Conservation (phyloP, 2,888 invertebrate genomes). For the Chironomus tentans region DNA sequence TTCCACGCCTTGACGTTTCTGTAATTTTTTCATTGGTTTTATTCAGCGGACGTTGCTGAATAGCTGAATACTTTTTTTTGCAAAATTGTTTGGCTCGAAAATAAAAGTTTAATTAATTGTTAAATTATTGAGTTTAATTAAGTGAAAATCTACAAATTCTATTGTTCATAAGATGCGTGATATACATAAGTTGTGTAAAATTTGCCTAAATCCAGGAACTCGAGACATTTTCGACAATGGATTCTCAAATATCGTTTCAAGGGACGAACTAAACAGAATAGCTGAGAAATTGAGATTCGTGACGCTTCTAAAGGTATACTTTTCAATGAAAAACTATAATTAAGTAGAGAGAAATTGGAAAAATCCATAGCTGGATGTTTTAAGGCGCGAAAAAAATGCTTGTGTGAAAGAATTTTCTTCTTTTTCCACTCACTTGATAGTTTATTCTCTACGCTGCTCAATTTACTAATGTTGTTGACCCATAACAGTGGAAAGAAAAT, state of each 20-base stretch:
- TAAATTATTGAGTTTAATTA: background rate
- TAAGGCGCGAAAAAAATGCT: background rate
- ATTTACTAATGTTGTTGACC: background rate
- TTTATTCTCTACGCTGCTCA: background rate
- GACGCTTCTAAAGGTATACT: slow-evolving; percentile 15
- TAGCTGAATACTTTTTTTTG: too few species aligned
- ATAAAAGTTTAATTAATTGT: background rate
- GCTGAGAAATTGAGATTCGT: slow-evolving; percentile 21
- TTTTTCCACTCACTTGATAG: background rate
- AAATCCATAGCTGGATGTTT: background rate
- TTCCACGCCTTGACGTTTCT: too few species aligned
- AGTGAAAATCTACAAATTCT: background rate
- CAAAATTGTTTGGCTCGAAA: background rate
- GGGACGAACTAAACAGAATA: slow-evolving; percentile 8
- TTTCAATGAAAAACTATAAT: background rate
- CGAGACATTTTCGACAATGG: slow-evolving; percentile 5
- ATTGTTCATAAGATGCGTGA: background rate
- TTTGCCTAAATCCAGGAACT: slow-evolving; percentile 7
- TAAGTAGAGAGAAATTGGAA: background rate
- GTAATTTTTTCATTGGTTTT: too few species aligned
- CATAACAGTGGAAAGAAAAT: background rate
- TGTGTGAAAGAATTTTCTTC: background rate
- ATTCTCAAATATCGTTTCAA: background rate
- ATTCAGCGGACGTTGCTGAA: too few species aligned
- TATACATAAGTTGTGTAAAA: slow-evolving; percentile 6